Evolutionary conservation across 2,797 vertebrate species (phyloP), one percentile per base, ranked within the genome.

Genomic region (Takifugu rubripes): DNA sequence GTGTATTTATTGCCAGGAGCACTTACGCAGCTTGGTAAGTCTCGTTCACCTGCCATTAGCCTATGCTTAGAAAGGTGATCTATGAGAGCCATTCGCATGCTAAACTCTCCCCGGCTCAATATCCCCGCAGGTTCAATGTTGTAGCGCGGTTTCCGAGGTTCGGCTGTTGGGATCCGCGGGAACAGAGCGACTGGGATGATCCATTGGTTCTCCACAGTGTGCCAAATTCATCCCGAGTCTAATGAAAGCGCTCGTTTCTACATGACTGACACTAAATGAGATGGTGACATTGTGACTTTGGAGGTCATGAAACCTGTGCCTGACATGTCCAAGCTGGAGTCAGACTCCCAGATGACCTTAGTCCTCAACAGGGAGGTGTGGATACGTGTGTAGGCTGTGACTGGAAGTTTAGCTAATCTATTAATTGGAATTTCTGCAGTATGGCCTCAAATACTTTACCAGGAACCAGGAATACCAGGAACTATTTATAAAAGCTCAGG

Each of bases 1-100:
- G 69, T 74, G 86, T 84, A 87, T 88, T 90, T 88, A 91, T 90
- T 89, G 83, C 82, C 79, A 67, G 73, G 77, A 89, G 89, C 88
- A 91, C 91, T 92, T 91, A 92, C 61, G 66, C 82, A 87, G 79
- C 84, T 84, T 90, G 84, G 89, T 87, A 87, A 89, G 87, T 85
- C 85, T 88, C 85, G 85, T 89, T 88, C 79, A 82, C 73, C 68
- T 56, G 84, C 79, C 85, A 82, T 91, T 89, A 90, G 65, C 86
- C 86, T 87, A 64, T 87, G 84, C 73, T 84, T 86, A 84, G 73
- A 77, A 64, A 82, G 58, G 82, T 85, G 87, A 92, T 89, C 72
- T 78, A 90, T 85, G 61, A 62, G 15, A 73, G 31, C 79, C 78
- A 81, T 89, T 87, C 87, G 77, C 79, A 87, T 87, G 83, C 71